phyloP scores from a whole-genome alignment of 1,140 invertebrate species.

The Pseudomyrmex cubaensis region DNA sequence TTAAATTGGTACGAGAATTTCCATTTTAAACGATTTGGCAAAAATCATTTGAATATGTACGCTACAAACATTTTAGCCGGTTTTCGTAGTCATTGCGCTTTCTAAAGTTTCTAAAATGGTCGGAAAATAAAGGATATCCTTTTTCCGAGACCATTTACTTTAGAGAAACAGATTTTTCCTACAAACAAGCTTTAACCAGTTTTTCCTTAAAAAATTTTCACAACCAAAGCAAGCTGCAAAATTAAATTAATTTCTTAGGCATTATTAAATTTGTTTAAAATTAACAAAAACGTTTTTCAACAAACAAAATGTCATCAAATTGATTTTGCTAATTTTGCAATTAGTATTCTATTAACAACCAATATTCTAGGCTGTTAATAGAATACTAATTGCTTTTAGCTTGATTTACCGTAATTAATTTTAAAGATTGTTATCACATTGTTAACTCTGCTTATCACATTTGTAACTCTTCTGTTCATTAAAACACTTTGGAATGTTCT shows the following conservation, averaged over 20 bases:
- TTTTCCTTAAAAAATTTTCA: slow-evolving; percentile 24
- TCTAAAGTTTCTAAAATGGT: slow-evolving; percentile 39
- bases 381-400: neutral
- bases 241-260: neutral
- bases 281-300: slow-evolving; percentile 17
- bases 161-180: neutral
- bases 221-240: neutral
- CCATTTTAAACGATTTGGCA: slow-evolving; percentile 2
- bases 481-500: neutral
- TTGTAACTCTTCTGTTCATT: neutral
- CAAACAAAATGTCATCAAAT: neutral
- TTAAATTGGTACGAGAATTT: slow-evolving; percentile 4
- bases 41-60: slow-evolving; percentile 19
- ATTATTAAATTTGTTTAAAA: slow-evolving; percentile 31
- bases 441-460: neutral
- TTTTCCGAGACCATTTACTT: slow-evolving; percentile 7
- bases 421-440: neutral
- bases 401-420: neutral
- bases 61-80: neutral
- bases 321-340: too few relatives aligned
- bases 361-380: neutral
- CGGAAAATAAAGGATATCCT: neutral
- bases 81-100: neutral
- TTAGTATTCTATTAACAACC: too few relatives aligned
- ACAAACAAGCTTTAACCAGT: slow-evolving; percentile 45